Evolutionary conservation across 2,888 invertebrate genomes (phyloP), one percentile per base, ranked within the genome.

Genomic region (Omphaloscelis lunosa): DNA sequence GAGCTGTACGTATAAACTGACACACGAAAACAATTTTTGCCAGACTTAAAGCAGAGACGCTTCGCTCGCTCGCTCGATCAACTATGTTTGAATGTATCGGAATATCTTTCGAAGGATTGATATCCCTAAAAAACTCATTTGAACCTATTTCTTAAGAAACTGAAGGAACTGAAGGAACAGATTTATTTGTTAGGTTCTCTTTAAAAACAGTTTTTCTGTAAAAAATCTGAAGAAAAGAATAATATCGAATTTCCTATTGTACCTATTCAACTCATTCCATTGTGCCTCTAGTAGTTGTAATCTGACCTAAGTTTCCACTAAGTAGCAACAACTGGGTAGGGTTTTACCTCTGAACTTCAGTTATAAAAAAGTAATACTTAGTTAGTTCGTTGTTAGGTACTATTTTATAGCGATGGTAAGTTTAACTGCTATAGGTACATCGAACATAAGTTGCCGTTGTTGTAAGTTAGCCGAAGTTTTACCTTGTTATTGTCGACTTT

Each of bases 251-350:
- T 79, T 29, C n/a, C 62, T 51, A 34, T 79, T 82, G 77, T 68
- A n/a, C n/a, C n/a, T n/a, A 29, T 82, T 76, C 53, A 53, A 63
- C 29, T 68, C 34, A 65, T 68, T 65, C 45, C 7, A 53, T 79
- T 82, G 67, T 82, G 20, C 82, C 51, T 17, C 5, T 45, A 23
- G 51, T 20, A 82, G 63, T 53, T 76, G 79, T 65, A 68, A 65
- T 82, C 76, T 82, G 51, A 68, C 63, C 68, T 63, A 68, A 82
- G 68, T 80, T 63, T 29, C 41, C 34, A 53, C 41, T 75, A 59
- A 82, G 68, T 65, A 80, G 45, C 51, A 69, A 65, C 76, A 58
- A 53, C 63, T 29, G n/a, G 41, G 12, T n/a, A 48, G 20, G 17
- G 39, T 41, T 27, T 56, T 51, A 39, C 41, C 29, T 77, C 20